Evolutionary conservation across 35 echinoderm and acorn worm genomes (phyloP).

Genomic region (Stichopus chloronotus): DNA sequence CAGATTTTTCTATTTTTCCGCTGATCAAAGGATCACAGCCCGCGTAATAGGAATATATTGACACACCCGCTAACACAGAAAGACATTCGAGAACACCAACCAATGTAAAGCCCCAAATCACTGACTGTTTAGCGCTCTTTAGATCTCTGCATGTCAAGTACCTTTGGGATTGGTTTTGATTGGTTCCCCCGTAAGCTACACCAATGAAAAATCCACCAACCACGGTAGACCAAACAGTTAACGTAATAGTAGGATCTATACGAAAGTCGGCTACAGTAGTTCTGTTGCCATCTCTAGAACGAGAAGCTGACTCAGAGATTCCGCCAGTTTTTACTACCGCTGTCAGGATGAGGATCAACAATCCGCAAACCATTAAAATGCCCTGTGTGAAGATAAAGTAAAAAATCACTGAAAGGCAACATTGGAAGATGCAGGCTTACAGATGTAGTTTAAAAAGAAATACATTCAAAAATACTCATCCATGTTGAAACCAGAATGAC

Average conservation of each 20-base stretch:
- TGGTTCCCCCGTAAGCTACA: neutral
- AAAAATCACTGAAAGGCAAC: neutral
- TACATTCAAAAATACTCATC: no score
- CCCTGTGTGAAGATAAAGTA: neutral
- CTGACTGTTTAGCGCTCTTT: neutral
- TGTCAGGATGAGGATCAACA: neutral
- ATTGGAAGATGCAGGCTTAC: neutral
- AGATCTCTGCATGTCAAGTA: conserved; percentile 40
- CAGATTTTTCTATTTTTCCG: neutral
- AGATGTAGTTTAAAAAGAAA: no score
- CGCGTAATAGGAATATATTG: neutral
- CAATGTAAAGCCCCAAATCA: neutral
- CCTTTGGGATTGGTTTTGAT: conserved; percentile 27
- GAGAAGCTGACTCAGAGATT: neutral
- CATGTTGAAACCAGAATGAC: no score
- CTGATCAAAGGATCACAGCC: neutral
- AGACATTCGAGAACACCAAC: neutral
- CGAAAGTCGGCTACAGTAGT: conserved; percentile 9
- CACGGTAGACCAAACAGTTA: neutral
- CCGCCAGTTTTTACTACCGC: neutral
- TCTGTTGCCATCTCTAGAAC: neutral
- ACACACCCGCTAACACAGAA: neutral
- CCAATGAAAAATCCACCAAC: conserved; percentile 10
- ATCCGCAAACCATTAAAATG: neutral
- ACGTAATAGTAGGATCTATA: neutral